Base-by-base conservation (phyloP, 2,797 vertebrate species). In the Helostoma temminkii region DNA sequence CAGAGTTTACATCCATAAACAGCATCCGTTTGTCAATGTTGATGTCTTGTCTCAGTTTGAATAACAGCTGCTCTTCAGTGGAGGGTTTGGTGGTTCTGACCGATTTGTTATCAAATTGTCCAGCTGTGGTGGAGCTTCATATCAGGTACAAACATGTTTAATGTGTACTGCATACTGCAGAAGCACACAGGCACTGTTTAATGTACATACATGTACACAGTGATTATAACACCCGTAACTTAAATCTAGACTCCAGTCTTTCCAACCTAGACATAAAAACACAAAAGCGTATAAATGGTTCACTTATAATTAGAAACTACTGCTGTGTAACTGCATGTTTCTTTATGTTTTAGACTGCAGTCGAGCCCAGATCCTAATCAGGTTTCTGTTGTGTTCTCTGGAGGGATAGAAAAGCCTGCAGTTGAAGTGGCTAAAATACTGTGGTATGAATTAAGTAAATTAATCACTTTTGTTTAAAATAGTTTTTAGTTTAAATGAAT, bases 61-160 rank as follows among this genome's bases (percentile, higher is more conserved):
- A 93, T 1, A 66, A 88, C 41, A 95, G 93, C 59, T 2, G 2
- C 66, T 77, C 94, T 1, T 94, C 95, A 6, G 43, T 79, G 64
- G 11, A 87, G 0, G 89, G 90, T 58, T 22, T 94, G 55, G 60
- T 76, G 69, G 47, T 28, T 48, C 81, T 97, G 82, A 59, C 94
- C 45, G 52, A 69, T 22, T 84, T 90, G 0, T 58, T 91, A 30
- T 82, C 81, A 1, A n/a, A 32, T 0, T 94, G 90, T 80, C 72
- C 47, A 55, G 66, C 76, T 41, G 78, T 94, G 59, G 12, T 30
- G 15, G 90, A 93, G 57, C 76, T 96, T 6, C 70, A 85, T 22
- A 73, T 93, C 92, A 95, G 95, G 96, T 96, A 86, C 30, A 54
- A 46, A 32, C 4, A 26, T 21, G 2, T 37, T 5, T 21, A 11